phyloP scores from a whole-genome alignment of 2,113 vertebrate genomes.

The Lontra canadensis region DNA sequence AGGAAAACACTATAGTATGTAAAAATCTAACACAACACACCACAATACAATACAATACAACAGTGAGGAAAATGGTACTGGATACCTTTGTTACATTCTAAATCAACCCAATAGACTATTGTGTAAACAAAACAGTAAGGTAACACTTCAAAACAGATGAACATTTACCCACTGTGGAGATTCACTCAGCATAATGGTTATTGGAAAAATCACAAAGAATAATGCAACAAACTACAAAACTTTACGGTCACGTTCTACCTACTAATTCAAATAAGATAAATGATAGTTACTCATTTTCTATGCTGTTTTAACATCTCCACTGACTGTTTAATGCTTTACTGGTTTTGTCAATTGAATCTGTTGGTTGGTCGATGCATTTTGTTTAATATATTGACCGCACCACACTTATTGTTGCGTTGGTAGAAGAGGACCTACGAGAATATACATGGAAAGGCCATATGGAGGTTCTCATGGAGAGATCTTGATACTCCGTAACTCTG shows the following conservation, averaged over 20 bases:
- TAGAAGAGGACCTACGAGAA: constrained; percentile 87
- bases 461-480: constrained; percentile 90
- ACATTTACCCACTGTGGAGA: constrained; percentile 85
- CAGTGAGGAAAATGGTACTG: constrained; percentile 82
- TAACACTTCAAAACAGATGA: constrained; percentile 88
- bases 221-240: constrained; percentile 85
- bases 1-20: constrained; percentile 78
- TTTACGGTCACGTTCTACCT: constrained; percentile 82
- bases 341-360: constrained; percentile 54
- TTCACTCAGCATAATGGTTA: constrained; percentile 82
- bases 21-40: constrained; percentile 83
- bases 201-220: constrained; percentile 82
- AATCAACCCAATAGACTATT: constrained; percentile 90
- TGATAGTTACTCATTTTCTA: constrained; percentile 83
- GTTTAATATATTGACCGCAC: constrained; percentile 93
- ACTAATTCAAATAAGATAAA: constrained; percentile 84
- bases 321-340: constrained; percentile 56
- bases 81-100: constrained; percentile 85
- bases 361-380: constrained; percentile 74
- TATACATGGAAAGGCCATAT: constrained; percentile 90
- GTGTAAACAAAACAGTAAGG: constrained; percentile 90
- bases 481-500: constrained; percentile 90
- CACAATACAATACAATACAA: constrained; percentile 79
- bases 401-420: constrained; percentile 93
- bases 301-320: constrained; percentile 84